A percentile compares a stretch with the other conserved stretches of the same genome.
phyloP scores from a whole-genome alignment of 2,888 invertebrate species.

The Cerceris ruficornis region DNA sequence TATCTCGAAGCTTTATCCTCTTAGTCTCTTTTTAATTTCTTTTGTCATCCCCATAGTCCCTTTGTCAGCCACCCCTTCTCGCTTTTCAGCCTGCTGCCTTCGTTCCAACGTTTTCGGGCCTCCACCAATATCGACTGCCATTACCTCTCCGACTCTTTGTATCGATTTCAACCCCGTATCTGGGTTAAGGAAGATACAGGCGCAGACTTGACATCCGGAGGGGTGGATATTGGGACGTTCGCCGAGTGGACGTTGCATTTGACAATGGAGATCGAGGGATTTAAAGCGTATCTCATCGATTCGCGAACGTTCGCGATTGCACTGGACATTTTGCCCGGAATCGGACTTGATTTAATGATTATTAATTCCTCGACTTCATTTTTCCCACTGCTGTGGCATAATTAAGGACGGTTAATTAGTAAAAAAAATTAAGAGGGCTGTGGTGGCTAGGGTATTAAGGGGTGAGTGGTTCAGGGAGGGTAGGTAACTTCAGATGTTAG shows the following conservation, averaged over 20 bases:
- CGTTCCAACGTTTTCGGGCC: slow-evolving; percentile 1
- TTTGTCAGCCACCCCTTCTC: not conserved
- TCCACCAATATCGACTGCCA: not conserved
- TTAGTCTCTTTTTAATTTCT: slow-evolving; percentile 23
- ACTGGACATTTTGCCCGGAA: no score
- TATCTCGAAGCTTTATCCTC: slow-evolving; percentile 35
- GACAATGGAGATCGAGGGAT: not conserved
- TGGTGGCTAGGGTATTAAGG: no score
- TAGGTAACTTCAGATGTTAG: no score
- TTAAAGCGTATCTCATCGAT: not conserved
- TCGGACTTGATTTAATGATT: not conserved
- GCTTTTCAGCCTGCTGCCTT: not conserved
- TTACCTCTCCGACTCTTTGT: slow-evolving; percentile 18
- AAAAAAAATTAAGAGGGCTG: no score
- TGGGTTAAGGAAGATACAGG: slow-evolving; percentile 18
- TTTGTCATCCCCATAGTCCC: slow-evolving; percentile 7
- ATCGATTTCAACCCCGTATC: slow-evolving; percentile 17
- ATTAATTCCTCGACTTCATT: not conserved
- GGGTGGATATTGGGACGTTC: slow-evolving; percentile 4
- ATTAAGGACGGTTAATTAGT: no score
- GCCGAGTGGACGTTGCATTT: not conserved
- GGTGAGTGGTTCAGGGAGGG: no score
- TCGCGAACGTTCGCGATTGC: no score
- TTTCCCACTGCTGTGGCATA: not conserved
- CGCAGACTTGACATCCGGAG: not conserved